Evolutionary conservation across 2,113 vertebrate species (phyloP), one percentile per base, ranked within the genome.

Genomic region (Heterocephalus glaber): DNA sequence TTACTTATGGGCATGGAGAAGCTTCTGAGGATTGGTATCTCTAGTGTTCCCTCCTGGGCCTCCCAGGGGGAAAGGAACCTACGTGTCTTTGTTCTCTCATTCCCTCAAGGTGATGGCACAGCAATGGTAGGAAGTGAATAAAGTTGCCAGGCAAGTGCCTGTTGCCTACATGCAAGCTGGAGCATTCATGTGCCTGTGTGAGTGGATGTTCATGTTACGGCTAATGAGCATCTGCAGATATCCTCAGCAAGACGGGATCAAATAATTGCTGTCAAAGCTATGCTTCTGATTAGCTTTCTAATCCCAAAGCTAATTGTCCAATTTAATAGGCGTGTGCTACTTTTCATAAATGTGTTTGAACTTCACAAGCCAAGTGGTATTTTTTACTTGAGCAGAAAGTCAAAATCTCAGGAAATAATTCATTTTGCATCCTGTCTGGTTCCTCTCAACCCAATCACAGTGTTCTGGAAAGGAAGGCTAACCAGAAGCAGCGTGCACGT

Each of bases 281-380:
- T 44, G 92, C 81, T 95, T 96, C 95, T 92, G 93, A 94, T 96
- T 92, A 92, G 83, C 86, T 95, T 80, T 89, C 84, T 63, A 35
- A n/a, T 92, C 95, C 97, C 92, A 89, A 90, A 96, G 93, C 96
- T 95, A 94, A 96, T 94, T 96, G 96, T 96, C 96, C 60, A 79
- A 87, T 90, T 89, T 93, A 96, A 95, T 24, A 66, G 66, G 94
- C 96, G 87, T 95, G 90, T 97, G 91, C 93, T 92, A 89, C 82
- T 97, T 97, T 92, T 94, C 95, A 66, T 58, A 89, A 89, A 54
- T 77, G 49, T 76, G 80, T 90, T 96, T 93, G 95, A 95, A 97
- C 90, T 94, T 96, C 94, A 76, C 28, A 84, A 95, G 86, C 56
- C 72, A 58, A 95, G 58, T 35, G 47, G 90, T 87, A 91, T 96